phyloP scores from a whole-genome alignment of 2,797 vertebrate species.

The Spinus pinus region DNA sequence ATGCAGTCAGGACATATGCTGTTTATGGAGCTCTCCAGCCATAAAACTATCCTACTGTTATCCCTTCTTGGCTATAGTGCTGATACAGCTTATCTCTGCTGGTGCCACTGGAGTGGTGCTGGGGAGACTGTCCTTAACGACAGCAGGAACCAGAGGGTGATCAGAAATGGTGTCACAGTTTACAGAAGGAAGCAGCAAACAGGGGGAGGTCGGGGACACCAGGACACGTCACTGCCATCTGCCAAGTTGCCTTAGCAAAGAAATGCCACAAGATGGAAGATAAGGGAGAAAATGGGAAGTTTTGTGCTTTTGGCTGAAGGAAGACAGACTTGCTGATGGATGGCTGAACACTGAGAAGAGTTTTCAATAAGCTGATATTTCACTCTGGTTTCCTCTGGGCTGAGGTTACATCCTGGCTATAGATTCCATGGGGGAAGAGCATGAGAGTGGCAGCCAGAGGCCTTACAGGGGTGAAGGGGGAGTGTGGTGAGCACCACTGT shows the following conservation, averaged over 20 bases:
- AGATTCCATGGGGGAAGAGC: background rate
- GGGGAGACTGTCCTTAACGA: background rate
- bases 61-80: background rate
- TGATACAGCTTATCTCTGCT: conserved; percentile 33
- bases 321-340: background rate
- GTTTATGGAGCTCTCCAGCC: conserved; percentile 59
- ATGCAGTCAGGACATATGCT: conserved; percentile 45
- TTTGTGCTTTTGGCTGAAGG: background rate
- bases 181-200: background rate
- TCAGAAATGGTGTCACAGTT: background rate
- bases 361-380: background rate
- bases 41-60: conserved; percentile 49
- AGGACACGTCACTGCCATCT: background rate
- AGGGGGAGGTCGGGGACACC: background rate
- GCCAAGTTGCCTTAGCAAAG: background rate
- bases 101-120: conserved; percentile 52
- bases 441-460: background rate
- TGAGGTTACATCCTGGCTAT: background rate
- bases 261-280: background rate
- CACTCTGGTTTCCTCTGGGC: background rate
- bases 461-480: background rate
- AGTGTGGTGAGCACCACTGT: background rate
- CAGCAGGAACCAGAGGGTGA: conserved; percentile 10
- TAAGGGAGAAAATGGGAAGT: background rate
- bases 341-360: background rate